Evolutionary conservation across 2,113 vertebrate genomes (phyloP).

Genomic region (Callipepla californica): DNA sequence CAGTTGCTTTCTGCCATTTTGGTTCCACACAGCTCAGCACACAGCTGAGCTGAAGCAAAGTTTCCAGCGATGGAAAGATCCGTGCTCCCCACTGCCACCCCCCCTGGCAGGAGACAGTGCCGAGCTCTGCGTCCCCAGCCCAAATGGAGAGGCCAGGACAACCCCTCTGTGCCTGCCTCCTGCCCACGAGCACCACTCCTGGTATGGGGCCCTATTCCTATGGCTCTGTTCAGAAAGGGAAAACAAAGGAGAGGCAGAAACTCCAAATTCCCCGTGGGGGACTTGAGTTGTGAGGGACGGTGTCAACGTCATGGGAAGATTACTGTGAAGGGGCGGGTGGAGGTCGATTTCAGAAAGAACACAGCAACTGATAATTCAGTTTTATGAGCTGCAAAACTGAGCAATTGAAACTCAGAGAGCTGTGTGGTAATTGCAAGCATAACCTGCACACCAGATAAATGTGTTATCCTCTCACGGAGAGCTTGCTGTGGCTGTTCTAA

Average conservation of each 20-base stretch:
- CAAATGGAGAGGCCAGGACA: background rate
- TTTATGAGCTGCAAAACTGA: background rate
- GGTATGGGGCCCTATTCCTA: no score
- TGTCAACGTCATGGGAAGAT: background rate
- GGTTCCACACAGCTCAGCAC: no score
- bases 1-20: background rate
- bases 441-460: background rate
- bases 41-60: background rate
- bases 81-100: fast-evolving
- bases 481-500: background rate
- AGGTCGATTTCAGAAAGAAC: background rate
- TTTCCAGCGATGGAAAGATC: background rate
- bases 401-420: background rate
- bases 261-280: background rate
- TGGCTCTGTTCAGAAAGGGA: background rate
- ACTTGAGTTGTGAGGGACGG: background rate
- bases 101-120: fast-evolving
- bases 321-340: background rate
- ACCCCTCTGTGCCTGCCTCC: background rate
- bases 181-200: fast-evolving
- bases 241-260: background rate
- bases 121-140: background rate
- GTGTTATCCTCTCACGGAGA: background rate
- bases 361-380: background rate
- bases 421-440: background rate